phyloP scores from a whole-genome alignment of 2,113 vertebrate species.

The Corydoras maculifer region DNA sequence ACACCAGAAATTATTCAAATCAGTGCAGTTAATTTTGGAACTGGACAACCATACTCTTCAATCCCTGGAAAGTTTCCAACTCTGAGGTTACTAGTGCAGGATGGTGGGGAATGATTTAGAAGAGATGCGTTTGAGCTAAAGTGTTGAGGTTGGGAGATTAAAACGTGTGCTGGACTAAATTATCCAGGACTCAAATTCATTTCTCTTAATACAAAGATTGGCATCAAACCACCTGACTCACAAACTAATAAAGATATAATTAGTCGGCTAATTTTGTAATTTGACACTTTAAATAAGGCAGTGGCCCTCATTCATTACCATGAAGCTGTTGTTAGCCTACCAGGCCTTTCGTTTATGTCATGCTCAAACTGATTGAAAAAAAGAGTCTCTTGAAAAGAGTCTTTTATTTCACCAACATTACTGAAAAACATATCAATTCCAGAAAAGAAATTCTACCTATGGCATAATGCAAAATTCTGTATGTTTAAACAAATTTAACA shows the following conservation, averaged over 20 bases:
- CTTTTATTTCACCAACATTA: too few species aligned
- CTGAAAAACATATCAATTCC: too few species aligned
- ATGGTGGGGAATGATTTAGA: slow-evolving; percentile 58
- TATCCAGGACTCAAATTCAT: slow-evolving; percentile 46
- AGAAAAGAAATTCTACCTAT: too few species aligned
- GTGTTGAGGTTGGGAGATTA: slow-evolving; percentile 54
- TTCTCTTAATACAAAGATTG: slow-evolving; percentile 40
- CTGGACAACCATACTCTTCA: slow-evolving; percentile 48
- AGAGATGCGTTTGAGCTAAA: slow-evolving; percentile 49
- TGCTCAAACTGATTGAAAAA: too few species aligned
- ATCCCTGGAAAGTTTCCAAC: slow-evolving; percentile 58
- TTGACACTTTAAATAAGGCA: slow-evolving; percentile 10
- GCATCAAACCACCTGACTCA: slow-evolving; percentile 36
- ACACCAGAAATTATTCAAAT: slow-evolving; percentile 23
- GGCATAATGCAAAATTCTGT: too few species aligned
- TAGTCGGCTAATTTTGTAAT: slow-evolving; percentile 37
- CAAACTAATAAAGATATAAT: slow-evolving; percentile 33
- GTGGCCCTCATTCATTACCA: background rate
- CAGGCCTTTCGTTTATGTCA: too few species aligned
- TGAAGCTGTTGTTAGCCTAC: background rate
- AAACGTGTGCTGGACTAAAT: slow-evolving; percentile 41
- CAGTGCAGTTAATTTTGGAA: slow-evolving; percentile 10
- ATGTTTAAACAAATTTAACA: too few species aligned
- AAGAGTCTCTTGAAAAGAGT: too few species aligned
- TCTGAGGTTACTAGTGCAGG: slow-evolving; percentile 47